phyloP scores from a whole-genome alignment of 2,113 vertebrate genomes.

The Entosphenus tridentatus region DNA sequence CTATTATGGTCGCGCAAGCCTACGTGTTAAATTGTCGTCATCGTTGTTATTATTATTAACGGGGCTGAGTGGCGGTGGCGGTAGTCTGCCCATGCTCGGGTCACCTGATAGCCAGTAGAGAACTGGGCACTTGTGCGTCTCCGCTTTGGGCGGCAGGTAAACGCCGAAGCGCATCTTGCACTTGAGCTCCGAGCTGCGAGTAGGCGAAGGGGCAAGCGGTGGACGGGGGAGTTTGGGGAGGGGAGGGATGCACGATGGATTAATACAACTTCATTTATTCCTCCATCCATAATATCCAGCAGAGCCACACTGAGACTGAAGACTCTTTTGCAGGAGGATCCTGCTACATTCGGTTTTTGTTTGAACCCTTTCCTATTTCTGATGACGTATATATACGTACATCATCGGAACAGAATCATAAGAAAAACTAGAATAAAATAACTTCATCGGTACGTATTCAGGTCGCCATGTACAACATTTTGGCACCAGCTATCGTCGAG shows the following conservation, averaged over 20 bases:
- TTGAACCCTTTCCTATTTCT: background rate
- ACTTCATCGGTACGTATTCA: no score
- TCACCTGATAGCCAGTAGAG: conserved; percentile 79
- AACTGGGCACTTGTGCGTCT: conserved; percentile 54
- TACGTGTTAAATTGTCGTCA: no score
- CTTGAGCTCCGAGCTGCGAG: conserved; percentile 47
- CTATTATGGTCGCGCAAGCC: no score
- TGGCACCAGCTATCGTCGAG: no score
- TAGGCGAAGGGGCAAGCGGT: background rate
- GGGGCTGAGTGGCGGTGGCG: no score
- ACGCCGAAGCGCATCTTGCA: conserved; percentile 89
- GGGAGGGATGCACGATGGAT: conserved; percentile 8
- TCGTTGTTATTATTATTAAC: no score
- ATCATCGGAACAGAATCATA: no score
- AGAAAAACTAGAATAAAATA: no score
- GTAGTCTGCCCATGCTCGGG: conserved; percentile 7
- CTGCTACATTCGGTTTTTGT: background rate
- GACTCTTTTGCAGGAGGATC: background rate
- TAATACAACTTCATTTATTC: conserved; percentile 12
- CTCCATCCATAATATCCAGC: background rate
- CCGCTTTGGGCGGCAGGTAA: conserved; percentile 66
- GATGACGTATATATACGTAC: no score
- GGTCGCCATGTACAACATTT: no score
- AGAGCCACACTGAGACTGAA: background rate
- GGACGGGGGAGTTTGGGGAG: conserved; percentile 5